Conservation (phyloP, 2,888 invertebrate species). For the Cryptus viduatorius region DNA sequence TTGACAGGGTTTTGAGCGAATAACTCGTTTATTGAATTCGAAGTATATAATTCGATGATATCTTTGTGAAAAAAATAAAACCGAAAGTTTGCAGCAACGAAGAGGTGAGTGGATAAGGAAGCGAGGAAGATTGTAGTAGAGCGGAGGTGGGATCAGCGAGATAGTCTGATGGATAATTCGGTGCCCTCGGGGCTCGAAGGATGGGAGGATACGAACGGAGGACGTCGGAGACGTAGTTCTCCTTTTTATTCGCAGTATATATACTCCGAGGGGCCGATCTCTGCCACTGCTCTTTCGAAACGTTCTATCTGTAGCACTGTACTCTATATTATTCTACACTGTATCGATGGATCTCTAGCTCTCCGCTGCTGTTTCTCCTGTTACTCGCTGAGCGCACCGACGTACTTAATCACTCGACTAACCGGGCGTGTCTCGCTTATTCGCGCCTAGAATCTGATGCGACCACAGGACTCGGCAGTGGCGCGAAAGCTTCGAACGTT, state of each 20-base stretch:
- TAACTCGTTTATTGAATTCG: not conserved
- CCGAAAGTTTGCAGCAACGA: not conserved
- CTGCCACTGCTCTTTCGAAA: constrained; percentile 36
- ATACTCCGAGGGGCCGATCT: constrained; percentile 14
- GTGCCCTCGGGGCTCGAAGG: constrained; percentile 14
- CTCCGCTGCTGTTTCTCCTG: constrained; percentile 63
- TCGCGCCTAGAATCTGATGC: constrained; percentile 55
- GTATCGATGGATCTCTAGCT: constrained; percentile 43
- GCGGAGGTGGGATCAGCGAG: constrained; percentile 26
- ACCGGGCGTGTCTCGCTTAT: constrained; percentile 54
- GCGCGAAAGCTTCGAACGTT: constrained; percentile 32
- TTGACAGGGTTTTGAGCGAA: too few relatives aligned
- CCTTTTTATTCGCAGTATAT: constrained; percentile 26
- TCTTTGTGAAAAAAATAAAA: not conserved
- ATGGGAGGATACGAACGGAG: constrained; percentile 5
- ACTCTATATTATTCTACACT: constrained; percentile 42
- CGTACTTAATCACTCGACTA: constrained; percentile 56
- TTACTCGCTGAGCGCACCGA: constrained; percentile 47
- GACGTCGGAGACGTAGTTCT: not conserved
- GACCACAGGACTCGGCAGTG: not conserved
- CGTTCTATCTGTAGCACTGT: constrained; percentile 9
- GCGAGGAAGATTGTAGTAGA: not conserved
- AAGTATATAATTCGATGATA: constrained; percentile 5
- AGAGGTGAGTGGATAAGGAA: not conserved
- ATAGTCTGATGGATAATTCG: constrained; percentile 55